Base-by-base conservation (phyloP, 1,140 invertebrate genomes). In the Brachionus angularis region DNA sequence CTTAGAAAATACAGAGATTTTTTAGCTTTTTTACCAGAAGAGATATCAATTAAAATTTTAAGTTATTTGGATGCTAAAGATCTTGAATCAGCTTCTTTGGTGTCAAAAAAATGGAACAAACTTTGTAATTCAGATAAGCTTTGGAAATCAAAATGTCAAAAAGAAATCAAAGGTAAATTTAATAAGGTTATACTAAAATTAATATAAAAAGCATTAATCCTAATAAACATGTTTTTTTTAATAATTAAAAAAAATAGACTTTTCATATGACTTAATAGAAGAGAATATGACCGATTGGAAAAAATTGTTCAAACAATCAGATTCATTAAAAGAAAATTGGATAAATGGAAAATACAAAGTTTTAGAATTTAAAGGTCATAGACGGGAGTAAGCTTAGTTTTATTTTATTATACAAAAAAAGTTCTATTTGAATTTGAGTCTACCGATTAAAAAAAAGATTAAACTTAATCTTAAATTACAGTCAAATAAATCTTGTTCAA, bases 1-100 rank as follows among this genome's bases (percentile, higher is more conserved):
- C 64, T 76, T 3, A 76, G 76, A 73, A 76, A 77, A 64, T 75
- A 78, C 47, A 72, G 74, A 70, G 79, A 80, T 72, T 78, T 80
- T 61, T 71, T 80, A 10, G 39, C 58, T 7, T 67, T 77, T 27
- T 71, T 80, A 46, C 78, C 79, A 31, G 74, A 76, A 52, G 72
- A 75, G 7, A 34, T 79, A n/a, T 67, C 77, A 16, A 53, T 79
- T n/a, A 75, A 76, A 58, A 77, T 80, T 29, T 53, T 80, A 18
- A 67, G 50, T 14, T 74, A 76, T 70, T 74, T 80, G 7, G 69
- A 72, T 8, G 75, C 75, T 14, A 70, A 58, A 36, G 75, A 80
- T 61, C 67, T 79, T n/a, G 62, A 76, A n/a, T 75, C 52, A 53
- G 76, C 75, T 55, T 61, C 62, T 70, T 46, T 79, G 77, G 79